Percentiles rank a stretch among this genome's conserved stretches.
Conservation (phyloP, 2,888 invertebrate genomes). For the Xanthia icteritia region DNA sequence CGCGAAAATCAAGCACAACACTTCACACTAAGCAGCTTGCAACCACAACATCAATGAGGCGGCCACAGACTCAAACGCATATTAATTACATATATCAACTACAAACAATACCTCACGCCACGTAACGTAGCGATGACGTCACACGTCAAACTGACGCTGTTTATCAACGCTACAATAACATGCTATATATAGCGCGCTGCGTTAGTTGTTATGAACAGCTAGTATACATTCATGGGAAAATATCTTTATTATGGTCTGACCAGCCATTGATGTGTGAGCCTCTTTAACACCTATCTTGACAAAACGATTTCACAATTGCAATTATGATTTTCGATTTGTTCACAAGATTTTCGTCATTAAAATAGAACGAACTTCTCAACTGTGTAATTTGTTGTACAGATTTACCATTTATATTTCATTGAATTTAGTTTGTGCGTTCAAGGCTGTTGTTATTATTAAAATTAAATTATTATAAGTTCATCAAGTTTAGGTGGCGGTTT, state of each 20-base stretch:
- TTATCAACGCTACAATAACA: slow-evolving; percentile 41
- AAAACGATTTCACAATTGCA: background rate
- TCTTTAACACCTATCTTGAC: background rate
- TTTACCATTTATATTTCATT: background rate
- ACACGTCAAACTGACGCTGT: slow-evolving; percentile 40
- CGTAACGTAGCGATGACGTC: slow-evolving; percentile 48
- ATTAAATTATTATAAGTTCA: background rate
- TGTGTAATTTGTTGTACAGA: background rate
- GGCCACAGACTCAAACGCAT: slow-evolving; percentile 58
- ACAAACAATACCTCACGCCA: slow-evolving; percentile 56
- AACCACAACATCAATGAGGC: slow-evolving; percentile 49
- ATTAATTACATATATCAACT: slow-evolving; percentile 58
- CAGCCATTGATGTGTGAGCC: background rate
- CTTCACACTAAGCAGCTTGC: slow-evolving; percentile 4
- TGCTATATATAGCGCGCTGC: slow-evolving; percentile 5
- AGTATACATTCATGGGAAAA: slow-evolving; percentile 32
- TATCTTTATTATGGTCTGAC: background rate
- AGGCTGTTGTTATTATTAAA: background rate
- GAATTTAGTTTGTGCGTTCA: background rate
- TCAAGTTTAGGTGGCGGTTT: background rate
- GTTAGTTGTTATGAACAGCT: slow-evolving; percentile 21
- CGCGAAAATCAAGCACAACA: background rate
- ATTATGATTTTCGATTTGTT: background rate
- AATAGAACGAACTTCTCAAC: background rate
- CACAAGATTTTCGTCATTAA: no score